These are phyloP conservation scores for Chaetodon trifasciatus DNA, from an alignment of 2,797 vertebrate species.

Conservation along the genomic window DNA sequence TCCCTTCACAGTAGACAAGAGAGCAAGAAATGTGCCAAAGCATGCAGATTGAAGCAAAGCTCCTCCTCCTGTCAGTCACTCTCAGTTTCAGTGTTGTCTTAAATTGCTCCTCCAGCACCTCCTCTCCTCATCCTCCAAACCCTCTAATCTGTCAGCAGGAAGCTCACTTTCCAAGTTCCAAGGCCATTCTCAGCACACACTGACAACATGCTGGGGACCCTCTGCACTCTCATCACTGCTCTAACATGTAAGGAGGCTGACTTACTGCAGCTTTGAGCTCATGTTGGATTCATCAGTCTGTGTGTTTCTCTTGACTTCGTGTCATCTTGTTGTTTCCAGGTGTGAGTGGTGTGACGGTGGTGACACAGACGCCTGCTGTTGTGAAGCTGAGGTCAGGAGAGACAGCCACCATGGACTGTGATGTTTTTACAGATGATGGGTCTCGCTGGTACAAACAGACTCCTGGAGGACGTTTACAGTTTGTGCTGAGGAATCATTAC, in stretches of 20 bases:
- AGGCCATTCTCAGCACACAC: slow-evolving; percentile 40
- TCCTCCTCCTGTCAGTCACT: slow-evolving; percentile 37
- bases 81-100: slow-evolving; percentile 41
- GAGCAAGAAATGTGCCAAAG: too few species aligned
- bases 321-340: slow-evolving; percentile 70
- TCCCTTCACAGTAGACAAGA: too few species aligned
- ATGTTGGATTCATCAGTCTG: slow-evolving; percentile 44
- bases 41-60: background rate
- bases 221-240: slow-evolving; percentile 52
- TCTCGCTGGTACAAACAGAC: too few species aligned
- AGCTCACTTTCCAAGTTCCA: slow-evolving; percentile 29
- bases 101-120: slow-evolving; percentile 41
- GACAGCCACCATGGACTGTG: slow-evolving; percentile 56
- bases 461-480: too few species aligned
- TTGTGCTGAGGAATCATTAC: too few species aligned
- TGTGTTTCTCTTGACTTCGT: slow-evolving; percentile 55
- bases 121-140: slow-evolving; percentile 50
- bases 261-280: slow-evolving; percentile 33
- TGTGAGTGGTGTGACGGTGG: slow-evolving; percentile 70
- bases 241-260: slow-evolving; percentile 52
- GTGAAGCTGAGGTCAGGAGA: slow-evolving; percentile 62
- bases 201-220: slow-evolving; percentile 54
- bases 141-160: slow-evolving; percentile 54
- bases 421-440: too few species aligned
- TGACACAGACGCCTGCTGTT: slow-evolving; percentile 75